Conservation (phyloP, 2,113 vertebrate species). For the Oreochromis spilurus region DNA sequence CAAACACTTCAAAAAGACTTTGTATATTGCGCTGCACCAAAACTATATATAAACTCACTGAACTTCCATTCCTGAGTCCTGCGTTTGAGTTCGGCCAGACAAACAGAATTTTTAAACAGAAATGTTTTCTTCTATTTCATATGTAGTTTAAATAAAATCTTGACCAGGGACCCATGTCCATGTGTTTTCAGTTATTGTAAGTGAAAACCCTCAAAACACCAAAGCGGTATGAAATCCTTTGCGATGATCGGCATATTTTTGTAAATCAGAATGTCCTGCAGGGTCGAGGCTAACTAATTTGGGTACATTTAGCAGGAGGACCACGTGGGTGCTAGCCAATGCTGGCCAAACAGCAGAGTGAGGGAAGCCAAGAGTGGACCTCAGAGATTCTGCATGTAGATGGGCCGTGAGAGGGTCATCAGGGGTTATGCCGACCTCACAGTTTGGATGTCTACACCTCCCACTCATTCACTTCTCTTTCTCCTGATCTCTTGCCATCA, state of each 20-base stretch:
- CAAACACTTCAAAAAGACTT: background rate
- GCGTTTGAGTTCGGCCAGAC: background rate
- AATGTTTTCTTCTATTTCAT: background rate
- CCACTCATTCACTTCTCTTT: constrained; percentile 16
- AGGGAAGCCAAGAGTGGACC: constrained; percentile 3
- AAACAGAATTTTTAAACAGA: background rate
- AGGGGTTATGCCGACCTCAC: constrained; percentile 2
- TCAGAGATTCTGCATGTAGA: constrained; percentile 3
- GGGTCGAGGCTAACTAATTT: constrained; percentile 12
- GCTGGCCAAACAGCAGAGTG: background rate
- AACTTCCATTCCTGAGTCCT: background rate
- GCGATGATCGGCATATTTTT: constrained; percentile 1
- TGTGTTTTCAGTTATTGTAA: constrained; percentile 36
- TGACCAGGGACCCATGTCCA: background rate
- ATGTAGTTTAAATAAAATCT: background rate
- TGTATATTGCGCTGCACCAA: background rate
- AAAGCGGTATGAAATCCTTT: background rate
- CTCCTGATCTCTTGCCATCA: constrained; percentile 43
- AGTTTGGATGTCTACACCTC: constrained; percentile 19
- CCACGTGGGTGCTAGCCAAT: constrained; percentile 27
- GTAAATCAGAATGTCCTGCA: constrained; percentile 1
- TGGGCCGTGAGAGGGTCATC: constrained; percentile 31
- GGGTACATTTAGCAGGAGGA: background rate
- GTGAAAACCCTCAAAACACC: constrained; percentile 23
- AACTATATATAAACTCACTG: background rate